phyloP scores from a whole-genome alignment of 2,113 vertebrate species.

The Brachypteracias leptosomus region DNA sequence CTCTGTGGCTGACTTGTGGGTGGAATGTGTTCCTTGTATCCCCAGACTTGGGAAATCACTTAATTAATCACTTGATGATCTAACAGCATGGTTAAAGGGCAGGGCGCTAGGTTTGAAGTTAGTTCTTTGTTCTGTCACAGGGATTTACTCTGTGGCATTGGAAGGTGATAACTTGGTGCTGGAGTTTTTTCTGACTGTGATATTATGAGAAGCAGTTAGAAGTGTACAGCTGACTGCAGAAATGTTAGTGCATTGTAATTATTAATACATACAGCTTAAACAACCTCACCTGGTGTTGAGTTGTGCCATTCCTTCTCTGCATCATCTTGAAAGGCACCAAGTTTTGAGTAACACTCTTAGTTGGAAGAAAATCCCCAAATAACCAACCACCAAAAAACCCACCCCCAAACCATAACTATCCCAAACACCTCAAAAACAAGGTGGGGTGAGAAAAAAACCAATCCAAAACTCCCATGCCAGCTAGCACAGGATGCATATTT shows the following conservation, averaged over 20 bases:
- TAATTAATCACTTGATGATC: neutral
- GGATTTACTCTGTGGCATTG: neutral
- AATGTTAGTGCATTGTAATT: neutral
- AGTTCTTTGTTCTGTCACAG: neutral
- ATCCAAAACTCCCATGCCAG: neutral
- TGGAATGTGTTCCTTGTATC: neutral
- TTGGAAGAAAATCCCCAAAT: neutral
- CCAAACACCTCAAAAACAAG: neutral
- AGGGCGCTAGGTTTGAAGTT: neutral
- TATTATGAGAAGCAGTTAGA: neutral
- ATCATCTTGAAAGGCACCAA: neutral
- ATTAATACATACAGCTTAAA: neutral
- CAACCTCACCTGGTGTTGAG: neutral
- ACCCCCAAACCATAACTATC: neutral
- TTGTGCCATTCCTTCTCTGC: neutral
- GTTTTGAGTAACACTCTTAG: neutral
- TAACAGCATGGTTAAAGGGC: neutral
- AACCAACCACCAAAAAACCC: neutral
- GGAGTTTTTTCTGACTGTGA: neutral
- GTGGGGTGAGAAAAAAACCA: neutral
- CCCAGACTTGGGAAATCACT: neutral
- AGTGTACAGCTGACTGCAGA: neutral
- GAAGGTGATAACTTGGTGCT: neutral
- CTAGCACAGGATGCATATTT: neutral
- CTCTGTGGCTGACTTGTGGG: neutral